Base-by-base conservation (phyloP, 1,140 invertebrate genomes). In the Drosophila biarmipes region DNA sequence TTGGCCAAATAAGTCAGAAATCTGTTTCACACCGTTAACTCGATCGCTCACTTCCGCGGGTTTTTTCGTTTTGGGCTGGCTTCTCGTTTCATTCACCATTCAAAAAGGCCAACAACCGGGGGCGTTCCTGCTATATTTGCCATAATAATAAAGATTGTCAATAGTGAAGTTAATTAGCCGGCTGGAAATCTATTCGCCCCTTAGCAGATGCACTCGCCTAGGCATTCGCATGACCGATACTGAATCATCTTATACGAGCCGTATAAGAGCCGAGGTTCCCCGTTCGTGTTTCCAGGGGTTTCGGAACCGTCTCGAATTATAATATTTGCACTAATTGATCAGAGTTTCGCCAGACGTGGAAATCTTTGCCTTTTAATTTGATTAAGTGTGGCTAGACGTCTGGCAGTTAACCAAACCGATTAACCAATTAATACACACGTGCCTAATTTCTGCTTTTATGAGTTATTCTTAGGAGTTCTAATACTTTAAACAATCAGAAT, bases 1-100 rank as follows among this genome's bases (percentile, higher is more conserved):
- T 68, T 86, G 43, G 66, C 74, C 85, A 79, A 84, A 87, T 72
- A 53, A 79, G 68, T 19, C 54, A 58, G 19, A 57, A 78, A 85
- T 59, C 78, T 17, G 75, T 84, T 73, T 84, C 84, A 71, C 75
- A 89, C 84, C 72, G 84, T 73, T 73, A 84, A 73, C 62, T 55
- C 48, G 46, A 40, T 66, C 17, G 61, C 61, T 75, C 15, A 85
- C 81, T 85, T 85, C 80, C 80, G 80, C 76, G 57, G 72, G 64
- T 58, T 86, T 80, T 78, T 55, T 55, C 8, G 8, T 46, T 58
- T 56, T 35, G 27, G 31, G 7, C 29, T 10, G 8, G 29, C 21
- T 31, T 53, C 37, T 37, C 42, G 34, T 46, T 67, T 48, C 54
- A 66, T 54, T 66, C 19, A 64, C 24, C 6, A 45, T 14, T 17